These are phyloP conservation scores for Brachymystax lenok DNA, from an alignment of 2,797 vertebrate genomes.

Conservation along the genomic window DNA sequence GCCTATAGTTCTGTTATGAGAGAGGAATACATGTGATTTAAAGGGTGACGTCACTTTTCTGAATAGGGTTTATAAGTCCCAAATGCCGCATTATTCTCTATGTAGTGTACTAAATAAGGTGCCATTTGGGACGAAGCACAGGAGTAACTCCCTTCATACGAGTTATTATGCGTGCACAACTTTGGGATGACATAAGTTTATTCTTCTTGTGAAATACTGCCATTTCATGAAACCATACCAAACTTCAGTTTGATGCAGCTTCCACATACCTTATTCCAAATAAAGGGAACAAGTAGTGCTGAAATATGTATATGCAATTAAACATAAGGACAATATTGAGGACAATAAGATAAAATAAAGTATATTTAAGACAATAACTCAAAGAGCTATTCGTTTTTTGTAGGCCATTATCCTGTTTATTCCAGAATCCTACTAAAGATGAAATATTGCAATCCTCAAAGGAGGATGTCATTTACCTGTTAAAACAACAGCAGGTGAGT, in stretches of 20 bases:
- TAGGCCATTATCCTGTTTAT: too few species aligned
- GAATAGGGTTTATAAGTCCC: too few species aligned
- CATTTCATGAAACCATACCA: conserved; percentile 22
- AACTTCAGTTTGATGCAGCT: background rate
- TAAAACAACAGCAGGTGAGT: background rate
- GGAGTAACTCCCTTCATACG: background rate
- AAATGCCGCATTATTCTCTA: too few species aligned
- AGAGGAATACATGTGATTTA: too few species aligned
- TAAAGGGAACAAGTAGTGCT: background rate
- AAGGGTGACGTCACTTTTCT: too few species aligned
- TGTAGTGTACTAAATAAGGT: too few species aligned
- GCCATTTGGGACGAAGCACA: too few species aligned
- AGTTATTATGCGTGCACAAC: conserved; percentile 2
- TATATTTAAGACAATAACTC: background rate
- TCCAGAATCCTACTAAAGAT: too few species aligned
- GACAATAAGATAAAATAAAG: background rate
- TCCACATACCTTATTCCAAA: background rate
- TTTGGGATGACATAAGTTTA: conserved; percentile 4
- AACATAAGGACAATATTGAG: too few species aligned
- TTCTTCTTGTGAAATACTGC: conserved; percentile 18
- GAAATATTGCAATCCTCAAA: background rate
- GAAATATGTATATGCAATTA: background rate
- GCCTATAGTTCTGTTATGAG: too few species aligned
- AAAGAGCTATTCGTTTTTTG: too few species aligned
- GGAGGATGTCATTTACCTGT: background rate